Conservation (phyloP, 2,888 invertebrate species). For the Andrena bicolor region DNA sequence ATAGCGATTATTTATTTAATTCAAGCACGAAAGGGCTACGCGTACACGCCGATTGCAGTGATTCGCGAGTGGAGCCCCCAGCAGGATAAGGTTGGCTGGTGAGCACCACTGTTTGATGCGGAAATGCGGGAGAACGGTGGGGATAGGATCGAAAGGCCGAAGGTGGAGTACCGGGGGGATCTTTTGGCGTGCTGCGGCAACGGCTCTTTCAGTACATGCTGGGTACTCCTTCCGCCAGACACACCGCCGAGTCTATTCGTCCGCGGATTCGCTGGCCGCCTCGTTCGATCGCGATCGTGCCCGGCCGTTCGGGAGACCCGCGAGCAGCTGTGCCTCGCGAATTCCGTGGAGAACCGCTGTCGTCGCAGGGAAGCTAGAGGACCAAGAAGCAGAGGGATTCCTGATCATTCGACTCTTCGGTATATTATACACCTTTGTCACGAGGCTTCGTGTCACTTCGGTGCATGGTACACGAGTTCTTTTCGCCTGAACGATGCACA, state of each 20-base stretch:
- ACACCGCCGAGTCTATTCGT: slow-evolving; percentile 1
- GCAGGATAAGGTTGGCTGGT: neutral
- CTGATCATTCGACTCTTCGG: neutral
- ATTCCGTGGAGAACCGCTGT: slow-evolving; percentile 3
- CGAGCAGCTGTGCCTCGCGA: slow-evolving; percentile 9
- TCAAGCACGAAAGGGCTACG: neutral
- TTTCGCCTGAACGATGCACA: neutral
- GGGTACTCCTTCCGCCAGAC: slow-evolving; percentile 34
- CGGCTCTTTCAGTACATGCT: slow-evolving; percentile 52
- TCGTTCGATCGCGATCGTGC: slow-evolving; percentile 26
- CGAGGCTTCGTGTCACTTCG: neutral
- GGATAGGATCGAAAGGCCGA: slow-evolving; percentile 53
- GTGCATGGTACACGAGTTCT: neutral
- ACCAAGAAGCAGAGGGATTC: neutral
- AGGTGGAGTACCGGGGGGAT: slow-evolving; percentile 47
- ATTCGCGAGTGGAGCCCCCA: neutral
- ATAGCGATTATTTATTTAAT: too few species aligned
- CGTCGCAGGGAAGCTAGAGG: neutral
- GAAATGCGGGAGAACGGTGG: slow-evolving; percentile 48
- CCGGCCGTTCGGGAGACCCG: neutral
- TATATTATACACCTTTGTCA: slow-evolving; percentile 20
- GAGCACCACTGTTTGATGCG: slow-evolving; percentile 67
- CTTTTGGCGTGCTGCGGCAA: slow-evolving; percentile 69
- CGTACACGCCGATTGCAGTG: neutral
- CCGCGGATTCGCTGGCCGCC: neutral